Percentiles rank a stretch among this genome's conserved stretches.
Conservation (phyloP, 2,888 invertebrate species). For the Caenorhabditis sp. region DNA sequence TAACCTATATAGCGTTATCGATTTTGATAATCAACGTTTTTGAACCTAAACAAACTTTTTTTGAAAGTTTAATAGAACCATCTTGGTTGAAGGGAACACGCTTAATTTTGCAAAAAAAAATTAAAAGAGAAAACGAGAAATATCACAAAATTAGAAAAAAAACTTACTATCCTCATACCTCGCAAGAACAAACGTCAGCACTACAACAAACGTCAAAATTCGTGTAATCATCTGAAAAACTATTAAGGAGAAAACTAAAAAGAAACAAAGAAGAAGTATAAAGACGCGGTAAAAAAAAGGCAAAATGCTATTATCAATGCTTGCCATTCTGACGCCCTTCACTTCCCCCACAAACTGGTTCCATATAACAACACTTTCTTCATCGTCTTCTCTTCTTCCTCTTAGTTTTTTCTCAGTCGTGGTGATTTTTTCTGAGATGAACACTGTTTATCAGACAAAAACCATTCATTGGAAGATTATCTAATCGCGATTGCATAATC, state of each 20-base stretch:
- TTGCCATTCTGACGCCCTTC: not conserved
- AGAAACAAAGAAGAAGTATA: not conserved
- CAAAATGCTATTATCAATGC: conserved; percentile 1
- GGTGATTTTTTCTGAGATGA: not conserved
- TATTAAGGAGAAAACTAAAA: not conserved
- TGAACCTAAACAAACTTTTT: too few relatives aligned
- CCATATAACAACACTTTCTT: not conserved
- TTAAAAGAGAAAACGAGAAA: too few relatives aligned
- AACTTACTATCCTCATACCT: conserved; percentile 56
- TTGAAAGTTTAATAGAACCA: too few relatives aligned
- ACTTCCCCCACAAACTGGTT: not conserved
- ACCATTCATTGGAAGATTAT: too few relatives aligned
- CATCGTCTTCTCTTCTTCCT: not conserved
- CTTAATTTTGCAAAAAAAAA: not conserved
- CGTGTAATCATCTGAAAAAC: conserved; percentile 17
- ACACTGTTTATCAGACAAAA: not conserved
- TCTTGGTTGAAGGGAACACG: too few relatives aligned
- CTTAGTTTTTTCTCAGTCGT: not conserved
- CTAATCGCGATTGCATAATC: too few relatives aligned
- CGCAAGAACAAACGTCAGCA: conserved; percentile 43
- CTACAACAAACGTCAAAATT: conserved; percentile 20
- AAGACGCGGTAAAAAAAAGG: conserved; percentile 7
- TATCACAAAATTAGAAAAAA: too few relatives aligned
- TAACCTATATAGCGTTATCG: too few relatives aligned
- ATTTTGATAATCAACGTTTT: too few relatives aligned